Conservation (phyloP, 1,140 invertebrate genomes). For the Andrena cerasifolii region DNA sequence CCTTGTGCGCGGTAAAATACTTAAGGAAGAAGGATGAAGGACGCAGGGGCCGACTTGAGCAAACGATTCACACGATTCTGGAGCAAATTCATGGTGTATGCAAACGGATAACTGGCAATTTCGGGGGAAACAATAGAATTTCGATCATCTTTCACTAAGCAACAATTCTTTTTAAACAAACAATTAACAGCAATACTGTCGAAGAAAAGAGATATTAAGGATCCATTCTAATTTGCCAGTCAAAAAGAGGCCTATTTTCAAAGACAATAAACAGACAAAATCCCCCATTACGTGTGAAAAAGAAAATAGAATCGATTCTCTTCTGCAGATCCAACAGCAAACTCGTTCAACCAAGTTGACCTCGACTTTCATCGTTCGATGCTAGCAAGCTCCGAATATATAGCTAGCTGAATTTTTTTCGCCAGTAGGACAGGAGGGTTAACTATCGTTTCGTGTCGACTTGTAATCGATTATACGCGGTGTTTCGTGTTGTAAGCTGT, state of each 20-base stretch:
- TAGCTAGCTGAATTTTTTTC: background rate
- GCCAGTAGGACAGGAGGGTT: too few species aligned
- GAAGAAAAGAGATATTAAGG: background rate
- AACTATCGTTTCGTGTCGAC: background rate
- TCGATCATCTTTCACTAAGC: background rate
- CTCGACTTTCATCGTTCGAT: too few species aligned
- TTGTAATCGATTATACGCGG: conserved; percentile 34
- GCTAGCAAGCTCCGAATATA: too few species aligned
- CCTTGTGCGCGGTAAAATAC: background rate
- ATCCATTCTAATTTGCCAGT: too few species aligned
- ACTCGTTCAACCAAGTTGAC: too few species aligned
- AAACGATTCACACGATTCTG: conserved; percentile 7
- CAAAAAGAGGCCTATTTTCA: too few species aligned
- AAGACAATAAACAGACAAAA: too few species aligned
- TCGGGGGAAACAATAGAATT: background rate
- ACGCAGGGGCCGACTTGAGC: background rate
- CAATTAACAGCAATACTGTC: too few species aligned
- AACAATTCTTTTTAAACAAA: too few species aligned
- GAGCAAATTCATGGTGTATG: background rate
- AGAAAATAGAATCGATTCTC: too few species aligned
- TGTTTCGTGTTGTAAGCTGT: conserved; percentile 7
- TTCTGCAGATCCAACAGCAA: too few species aligned
- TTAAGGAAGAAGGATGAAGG: conserved; percentile 9
- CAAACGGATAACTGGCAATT: background rate
- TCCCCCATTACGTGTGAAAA: too few species aligned